Base-by-base conservation (phyloP, 92 coral and sea anemone genomes). In the Anthopleura xanthogrammica region DNA sequence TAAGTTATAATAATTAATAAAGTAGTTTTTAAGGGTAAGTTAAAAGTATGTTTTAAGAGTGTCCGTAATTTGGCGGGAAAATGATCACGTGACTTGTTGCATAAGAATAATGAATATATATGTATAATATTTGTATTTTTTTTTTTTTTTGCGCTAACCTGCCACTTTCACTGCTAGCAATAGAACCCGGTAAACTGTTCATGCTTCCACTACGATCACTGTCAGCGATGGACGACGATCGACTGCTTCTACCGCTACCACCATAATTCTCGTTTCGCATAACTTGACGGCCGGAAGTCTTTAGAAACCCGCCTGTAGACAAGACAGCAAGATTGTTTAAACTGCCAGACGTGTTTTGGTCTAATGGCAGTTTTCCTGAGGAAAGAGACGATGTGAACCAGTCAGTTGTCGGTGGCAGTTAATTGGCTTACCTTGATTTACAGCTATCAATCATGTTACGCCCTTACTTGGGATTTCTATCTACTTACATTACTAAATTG, bases 141-240 rank as follows among this genome's bases (percentile, higher is more conserved):
- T n/a, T 29, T 29, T 29, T 29, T 29, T 29, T 29, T 29, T 19
- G 24, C 42, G 52, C 94, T 43, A 46, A 91, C 94, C 96, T 94
- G 60, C 97, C 90, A 81, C 99, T 94, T 80, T 96, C 99, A 60
- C 87, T 92, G 55, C 99, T 96, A 1, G 99, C 92, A 55, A 96
- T 91, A 46, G 99, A 96, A 36, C 99, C 99, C 66, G 99, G 94
- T 80, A 96, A 89, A 70, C 99, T 96, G 43, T 91, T 93, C 48
- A 96, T 80, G 54, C 99, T 96, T 66, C 99, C 99, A 55, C 99
- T 96, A 40, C 98, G 90, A 79, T 96, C 99, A 75, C 99, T 96
- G 1, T 92, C 91, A 12, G 95, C 86, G 6, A 95, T 94, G 2
- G 99, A 96, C 2, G 99, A 96, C 40, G 98, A 93, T 72, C 97